These are phyloP conservation scores for Pleuronectes platessa DNA, from an alignment of 2,113 vertebrate species.

Conservation along the genomic window DNA sequence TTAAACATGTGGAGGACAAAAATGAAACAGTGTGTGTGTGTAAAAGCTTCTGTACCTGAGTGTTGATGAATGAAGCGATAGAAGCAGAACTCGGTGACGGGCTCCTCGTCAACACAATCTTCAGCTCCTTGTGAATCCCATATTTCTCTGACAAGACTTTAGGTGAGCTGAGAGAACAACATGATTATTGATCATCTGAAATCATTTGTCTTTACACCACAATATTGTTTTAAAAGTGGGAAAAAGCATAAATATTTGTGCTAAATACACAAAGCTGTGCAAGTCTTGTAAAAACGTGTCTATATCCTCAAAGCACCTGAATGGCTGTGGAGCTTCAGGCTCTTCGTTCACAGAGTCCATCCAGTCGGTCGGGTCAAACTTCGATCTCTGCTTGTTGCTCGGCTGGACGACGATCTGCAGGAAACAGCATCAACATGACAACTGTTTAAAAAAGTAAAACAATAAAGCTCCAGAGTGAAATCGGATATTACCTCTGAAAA, in stretches of 20 bases:
- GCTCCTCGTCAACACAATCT: conserved; percentile 62
- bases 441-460: too few species aligned
- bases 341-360: conserved; percentile 29
- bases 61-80: neutral
- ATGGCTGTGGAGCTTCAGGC: conserved; percentile 5
- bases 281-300: too few species aligned
- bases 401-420: conserved; percentile 22
- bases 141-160: conserved; percentile 24
- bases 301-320: conserved; percentile 28
- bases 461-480: too few species aligned
- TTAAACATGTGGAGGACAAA: too few species aligned
- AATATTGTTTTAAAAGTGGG: neutral
- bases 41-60: conserved; percentile 48
- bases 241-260: too few species aligned
- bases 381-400: conserved; percentile 23
- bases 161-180: conserved; percentile 44
- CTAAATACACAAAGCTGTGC: too few species aligned
- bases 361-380: conserved; percentile 65
- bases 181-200: neutral
- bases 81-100: conserved; percentile 3
- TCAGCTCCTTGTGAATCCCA: conserved; percentile 59
- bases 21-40: neutral
- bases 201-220: neutral
- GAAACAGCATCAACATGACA: neutral
- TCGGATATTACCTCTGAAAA: neutral